phyloP scores from a whole-genome alignment of 2,797 vertebrate species.

The Schizopygopsis malacanthus region DNA sequence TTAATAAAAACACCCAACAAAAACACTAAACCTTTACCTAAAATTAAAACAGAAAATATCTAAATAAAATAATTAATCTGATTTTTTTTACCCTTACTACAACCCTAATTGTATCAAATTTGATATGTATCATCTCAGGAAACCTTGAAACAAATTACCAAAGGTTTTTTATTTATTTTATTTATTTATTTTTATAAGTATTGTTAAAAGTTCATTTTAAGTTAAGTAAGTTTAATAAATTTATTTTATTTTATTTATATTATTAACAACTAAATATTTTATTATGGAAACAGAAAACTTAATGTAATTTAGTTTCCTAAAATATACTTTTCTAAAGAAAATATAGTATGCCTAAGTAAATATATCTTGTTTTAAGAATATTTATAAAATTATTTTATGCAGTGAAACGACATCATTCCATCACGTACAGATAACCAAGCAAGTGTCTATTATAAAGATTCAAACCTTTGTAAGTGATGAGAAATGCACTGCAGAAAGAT shows the following conservation, averaged over 20 bases:
- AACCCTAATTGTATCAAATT: not conserved
- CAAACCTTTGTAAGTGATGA: not conserved
- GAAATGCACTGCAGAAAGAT: not conserved
- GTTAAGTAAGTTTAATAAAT: not conserved
- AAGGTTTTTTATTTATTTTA: not conserved
- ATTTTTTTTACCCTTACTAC: not conserved
- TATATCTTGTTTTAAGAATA: not conserved
- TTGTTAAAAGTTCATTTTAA: not conserved
- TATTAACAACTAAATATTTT: not conserved
- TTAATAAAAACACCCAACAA: not conserved
- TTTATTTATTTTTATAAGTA: not conserved
- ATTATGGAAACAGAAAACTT: not conserved
- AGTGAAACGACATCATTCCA: not conserved
- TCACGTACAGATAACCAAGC: not conserved
- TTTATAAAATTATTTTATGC: not conserved
- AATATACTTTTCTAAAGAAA: not conserved
- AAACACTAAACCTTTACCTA: not conserved
- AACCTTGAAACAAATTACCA: not conserved
- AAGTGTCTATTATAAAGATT: not conserved
- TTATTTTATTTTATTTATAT: not conserved
- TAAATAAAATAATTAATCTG: not conserved
- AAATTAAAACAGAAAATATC: not conserved
- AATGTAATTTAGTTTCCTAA: not conserved
- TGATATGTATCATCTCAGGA: not conserved
- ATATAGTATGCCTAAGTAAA: not conserved